phyloP scores from a whole-genome alignment of 2,888 invertebrate species.

The Anoncus sp. region DNA sequence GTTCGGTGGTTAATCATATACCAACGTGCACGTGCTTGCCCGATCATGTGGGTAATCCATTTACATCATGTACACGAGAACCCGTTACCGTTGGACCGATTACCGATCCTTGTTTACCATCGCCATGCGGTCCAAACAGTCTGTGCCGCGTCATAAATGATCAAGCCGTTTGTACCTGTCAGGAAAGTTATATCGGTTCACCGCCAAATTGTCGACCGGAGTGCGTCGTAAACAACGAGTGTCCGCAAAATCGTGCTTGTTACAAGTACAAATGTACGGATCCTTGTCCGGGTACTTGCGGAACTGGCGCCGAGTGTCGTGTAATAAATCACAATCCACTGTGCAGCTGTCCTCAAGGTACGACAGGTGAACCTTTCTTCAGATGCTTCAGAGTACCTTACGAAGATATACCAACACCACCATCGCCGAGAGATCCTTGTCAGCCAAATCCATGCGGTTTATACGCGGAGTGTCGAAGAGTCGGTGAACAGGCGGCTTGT shows the following conservation, averaged over 20 bases:
- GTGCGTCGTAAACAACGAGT: constrained; percentile 93
- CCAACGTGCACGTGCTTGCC: constrained; percentile 92
- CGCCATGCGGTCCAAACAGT: constrained; percentile 93
- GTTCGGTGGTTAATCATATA: constrained; percentile 93
- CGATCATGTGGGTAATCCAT: constrained; percentile 91
- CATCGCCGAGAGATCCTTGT: constrained; percentile 86
- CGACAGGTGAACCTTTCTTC: constrained; percentile 92
- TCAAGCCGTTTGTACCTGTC: constrained; percentile 91
- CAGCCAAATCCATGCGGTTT: constrained; percentile 90
- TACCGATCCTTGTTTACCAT: constrained; percentile 88
- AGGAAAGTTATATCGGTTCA: constrained; percentile 88
- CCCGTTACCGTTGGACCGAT: constrained; percentile 45
- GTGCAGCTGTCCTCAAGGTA: constrained; percentile 90
- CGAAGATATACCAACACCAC: constrained; percentile 68
- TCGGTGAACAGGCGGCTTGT: constrained; percentile 87
- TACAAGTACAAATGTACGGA: constrained; percentile 92
- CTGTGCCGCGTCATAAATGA: constrained; percentile 89
- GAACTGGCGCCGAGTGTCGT: constrained; percentile 90
- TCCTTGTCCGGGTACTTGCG: constrained; percentile 93
- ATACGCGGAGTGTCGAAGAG: constrained; percentile 87
- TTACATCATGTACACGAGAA: constrained; percentile 83
- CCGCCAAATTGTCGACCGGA: constrained; percentile 94
- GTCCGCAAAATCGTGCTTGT: constrained; percentile 91
- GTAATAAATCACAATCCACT: constrained; percentile 93
- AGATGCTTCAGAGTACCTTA: constrained; percentile 85